Conservation (phyloP, 2,888 invertebrate genomes). For the Anticlea derivata region DNA sequence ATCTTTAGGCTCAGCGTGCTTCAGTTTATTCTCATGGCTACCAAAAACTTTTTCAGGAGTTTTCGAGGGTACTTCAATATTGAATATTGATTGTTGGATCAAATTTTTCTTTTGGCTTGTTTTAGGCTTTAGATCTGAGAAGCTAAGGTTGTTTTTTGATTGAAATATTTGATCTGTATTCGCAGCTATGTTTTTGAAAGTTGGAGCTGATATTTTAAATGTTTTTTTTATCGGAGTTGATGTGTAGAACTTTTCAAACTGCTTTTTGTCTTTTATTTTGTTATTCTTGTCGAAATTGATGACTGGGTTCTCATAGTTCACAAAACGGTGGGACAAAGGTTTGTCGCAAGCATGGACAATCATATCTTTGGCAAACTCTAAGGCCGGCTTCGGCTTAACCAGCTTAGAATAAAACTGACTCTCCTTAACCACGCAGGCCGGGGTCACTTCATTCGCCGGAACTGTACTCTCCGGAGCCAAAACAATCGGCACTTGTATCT, state of each 20-base stretch:
- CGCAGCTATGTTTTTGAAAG: background rate
- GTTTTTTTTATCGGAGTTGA: background rate
- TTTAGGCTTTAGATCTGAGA: slow-evolving; percentile 1
- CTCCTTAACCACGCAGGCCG: background rate
- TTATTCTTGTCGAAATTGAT: slow-evolving; percentile 19
- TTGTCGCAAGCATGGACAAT: background rate
- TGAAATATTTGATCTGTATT: background rate
- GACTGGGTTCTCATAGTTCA: slow-evolving; percentile 9
- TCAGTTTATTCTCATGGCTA: background rate
- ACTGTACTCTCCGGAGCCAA: background rate
- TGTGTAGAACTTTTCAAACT: background rate
- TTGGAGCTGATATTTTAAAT: background rate
- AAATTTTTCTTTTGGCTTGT: slow-evolving; percentile 11
- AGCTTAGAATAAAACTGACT: too few species aligned
- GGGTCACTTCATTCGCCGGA: background rate
- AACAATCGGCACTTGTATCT: slow-evolving; percentile 35
- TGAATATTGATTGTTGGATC: slow-evolving; percentile 24
- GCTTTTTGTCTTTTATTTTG: background rate
- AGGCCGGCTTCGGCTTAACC: background rate
- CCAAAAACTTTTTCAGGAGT: background rate
- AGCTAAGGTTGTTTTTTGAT: slow-evolving; percentile 1
- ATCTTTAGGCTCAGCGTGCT: background rate
- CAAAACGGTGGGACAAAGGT: slow-evolving; percentile 10
- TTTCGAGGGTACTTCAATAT: slow-evolving; percentile 18
- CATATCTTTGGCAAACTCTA: background rate